Base-by-base conservation (phyloP, 2,113 vertebrate species). In the Rostratula benghalensis region DNA sequence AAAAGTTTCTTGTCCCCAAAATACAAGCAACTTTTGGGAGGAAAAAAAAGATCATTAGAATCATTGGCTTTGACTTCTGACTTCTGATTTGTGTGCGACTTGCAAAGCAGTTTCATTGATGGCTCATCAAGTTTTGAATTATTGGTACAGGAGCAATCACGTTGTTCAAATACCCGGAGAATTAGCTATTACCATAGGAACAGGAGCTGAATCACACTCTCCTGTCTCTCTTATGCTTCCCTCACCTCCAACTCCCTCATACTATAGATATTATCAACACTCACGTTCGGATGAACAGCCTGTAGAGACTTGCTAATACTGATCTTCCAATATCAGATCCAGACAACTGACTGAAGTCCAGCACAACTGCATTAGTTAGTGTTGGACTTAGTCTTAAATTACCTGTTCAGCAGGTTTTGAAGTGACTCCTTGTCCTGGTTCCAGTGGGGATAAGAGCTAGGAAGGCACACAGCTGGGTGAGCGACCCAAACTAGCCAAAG, bases 121-220 rank as follows among this genome's bases (percentile, higher is more conserved):
- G 81, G 74, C 35, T 91, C 74, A 95, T 95, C 84, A 90, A 76
- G 57, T 50, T 95, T 83, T 57, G 93, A 94, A 91, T 94, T 85
- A 85, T 41, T 73, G 41, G 69, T 80, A 56, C 69, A 65, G 69
- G 78, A 95, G 53, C 59, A 94, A 95, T 95, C 70, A 77, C 24
- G 37, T n/a, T 93, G 68, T 93, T 80, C 83, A 82, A 61, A 82
- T 30, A 76, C 39, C 41, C 39, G 61, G 9, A 83, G 50, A n/a
- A 85, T 90, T 41, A 95, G 48, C 50, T 89, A 75, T 79, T 91
- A 74, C 56, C 83, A 73, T 13, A 89, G 69, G 93, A 94, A 87
- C 31, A 82, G 65, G 22, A 89, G 41, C 35, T 68, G 16, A 64
- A 87, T 53, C 33, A 30, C 71, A 35, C 22, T 45, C 31, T 45